These are phyloP conservation scores for Coryphaenoides rupestris DNA, from an alignment of 2,113 vertebrate genomes.

Conservation along the genomic window DNA sequence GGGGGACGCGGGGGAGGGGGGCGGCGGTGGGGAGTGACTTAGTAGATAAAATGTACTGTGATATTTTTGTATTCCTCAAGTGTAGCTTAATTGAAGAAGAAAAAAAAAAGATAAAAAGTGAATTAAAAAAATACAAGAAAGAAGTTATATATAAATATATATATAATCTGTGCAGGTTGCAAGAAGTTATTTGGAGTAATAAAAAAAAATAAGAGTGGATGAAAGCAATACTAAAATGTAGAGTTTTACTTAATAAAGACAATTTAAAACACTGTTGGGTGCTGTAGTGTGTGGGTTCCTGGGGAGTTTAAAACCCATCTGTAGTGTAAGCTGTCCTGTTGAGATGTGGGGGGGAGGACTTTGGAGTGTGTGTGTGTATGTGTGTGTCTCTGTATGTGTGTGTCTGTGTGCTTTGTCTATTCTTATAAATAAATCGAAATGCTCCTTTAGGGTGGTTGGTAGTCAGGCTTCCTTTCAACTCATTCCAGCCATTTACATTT, in stretches of 20 bases:
- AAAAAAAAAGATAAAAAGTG: too few relatives aligned
- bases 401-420: too few relatives aligned
- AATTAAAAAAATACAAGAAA: constrained; percentile 25
- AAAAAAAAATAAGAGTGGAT: constrained; percentile 51
- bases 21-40: constrained; percentile 51
- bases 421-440: too few relatives aligned
- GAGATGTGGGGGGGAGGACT: too few relatives aligned
- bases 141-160: constrained; percentile 40
- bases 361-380: too few relatives aligned
- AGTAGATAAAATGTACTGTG: constrained; percentile 78
- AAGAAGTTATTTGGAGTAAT: constrained; percentile 70
- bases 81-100: constrained; percentile 67
- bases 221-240: constrained; percentile 75
- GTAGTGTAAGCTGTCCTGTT: too few relatives aligned
- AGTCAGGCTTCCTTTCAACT: too few relatives aligned
- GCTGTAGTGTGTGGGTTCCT: too few relatives aligned
- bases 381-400: too few relatives aligned
- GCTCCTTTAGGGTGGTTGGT: too few relatives aligned
- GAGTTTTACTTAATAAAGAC: constrained; percentile 79
- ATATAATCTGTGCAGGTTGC: constrained; percentile 64
- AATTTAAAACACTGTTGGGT: constrained; percentile 51
- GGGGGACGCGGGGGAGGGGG: constrained; percentile 37
- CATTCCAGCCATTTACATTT: too few relatives aligned
- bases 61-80: constrained; percentile 82
- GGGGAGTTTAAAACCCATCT: too few relatives aligned